A percentile compares a stretch with the other conserved stretches of the same genome.
Evolutionary conservation across 1,140 invertebrate species (phyloP).

Genomic region (Bicyclus anynana): DNA sequence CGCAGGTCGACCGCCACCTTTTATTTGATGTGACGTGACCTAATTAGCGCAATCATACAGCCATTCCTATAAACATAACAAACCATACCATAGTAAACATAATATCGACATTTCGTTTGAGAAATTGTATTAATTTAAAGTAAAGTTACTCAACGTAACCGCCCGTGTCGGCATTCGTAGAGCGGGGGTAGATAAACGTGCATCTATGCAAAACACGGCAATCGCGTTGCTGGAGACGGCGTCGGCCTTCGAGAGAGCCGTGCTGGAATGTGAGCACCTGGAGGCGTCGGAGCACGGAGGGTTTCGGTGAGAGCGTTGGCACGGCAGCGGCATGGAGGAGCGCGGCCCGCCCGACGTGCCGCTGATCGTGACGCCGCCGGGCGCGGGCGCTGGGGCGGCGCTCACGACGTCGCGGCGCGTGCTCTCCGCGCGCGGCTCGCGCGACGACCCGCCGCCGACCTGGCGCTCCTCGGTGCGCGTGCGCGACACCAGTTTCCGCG

Average conservation of each 20-base stretch:
- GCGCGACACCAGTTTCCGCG: constrained; percentile 79
- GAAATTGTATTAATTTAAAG: constrained; percentile 27
- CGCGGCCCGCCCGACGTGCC: constrained; percentile 64
- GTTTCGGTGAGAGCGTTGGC: constrained; percentile 71
- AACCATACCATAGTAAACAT: constrained; percentile 53
- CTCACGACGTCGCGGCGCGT: constrained; percentile 53
- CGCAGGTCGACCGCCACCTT: background rate
- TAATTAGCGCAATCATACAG: too few relatives aligned
- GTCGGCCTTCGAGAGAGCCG: constrained; percentile 60
- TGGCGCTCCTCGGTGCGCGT: constrained; percentile 80
- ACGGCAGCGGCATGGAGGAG: constrained; percentile 68
- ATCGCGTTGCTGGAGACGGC: constrained; percentile 67
- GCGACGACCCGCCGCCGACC: constrained; percentile 55
- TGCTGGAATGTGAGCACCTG: constrained; percentile 70
- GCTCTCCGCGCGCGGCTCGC: constrained; percentile 58
- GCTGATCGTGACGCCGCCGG: constrained; percentile 64
- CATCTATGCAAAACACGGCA: constrained; percentile 75
- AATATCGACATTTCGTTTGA: constrained; percentile 39
- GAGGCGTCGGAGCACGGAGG: constrained; percentile 65
- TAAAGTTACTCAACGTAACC: constrained; percentile 25
- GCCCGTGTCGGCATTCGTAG: constrained; percentile 40
- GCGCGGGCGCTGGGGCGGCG: constrained; percentile 47
- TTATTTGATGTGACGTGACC: too few relatives aligned
- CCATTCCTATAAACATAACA: constrained; percentile 2
- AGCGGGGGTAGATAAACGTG: constrained; percentile 40